Evolutionary conservation across 2,797 vertebrate genomes (phyloP), one percentile per base, ranked within the genome.

Genomic region (Balearica regulorum): DNA sequence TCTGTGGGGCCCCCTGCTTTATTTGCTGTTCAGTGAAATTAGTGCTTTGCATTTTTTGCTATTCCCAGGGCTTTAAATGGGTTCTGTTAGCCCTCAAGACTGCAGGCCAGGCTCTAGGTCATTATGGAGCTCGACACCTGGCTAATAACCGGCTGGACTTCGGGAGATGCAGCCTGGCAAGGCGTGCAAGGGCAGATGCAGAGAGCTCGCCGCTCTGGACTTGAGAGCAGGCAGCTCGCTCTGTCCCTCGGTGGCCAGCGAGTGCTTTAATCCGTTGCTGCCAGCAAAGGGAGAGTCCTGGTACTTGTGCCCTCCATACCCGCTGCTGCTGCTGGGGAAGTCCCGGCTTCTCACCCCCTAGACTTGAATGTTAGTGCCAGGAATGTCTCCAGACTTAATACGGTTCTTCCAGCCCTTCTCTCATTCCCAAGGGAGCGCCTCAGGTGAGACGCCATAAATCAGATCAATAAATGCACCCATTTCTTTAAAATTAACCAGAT

Each of bases 21-120:
- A 77, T 80, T 91, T 61, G 69, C 93, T 53, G 69, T 41, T 89
- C 49, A 16, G 82, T 33, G 75, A 87, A 96, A 96, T 90, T 25
- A 85, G 65, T 5, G 73, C 60, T 93, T 87, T 66, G 84, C 91
- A 16, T 87, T 89, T 96, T 82, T 83, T 48, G 35, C 86, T 64
- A 0, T 84, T 90, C 51, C 76, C 29, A 7, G 86, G 88, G 61
- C 57, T 93, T 80, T 80, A 37, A 94, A 64, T 75, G 62, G 61
- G n/a, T 79, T 92, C 93, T 75, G 39, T 17, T 64, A n/a, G n/a
- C 39, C 83, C 49, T 53, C 53, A 15, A 31, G 76, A 39, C 71
- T 17, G 48, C 81, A 31, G 55, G 72, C 22, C 80, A 46, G 85
- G 65, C 93, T 89, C 62, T 48, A 15, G 79, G 94, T 60, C 79